A percentile compares a stretch with the other conserved stretches of the same genome.
phyloP scores from a whole-genome alignment of 2,888 invertebrate species.

The Pocota personata region DNA sequence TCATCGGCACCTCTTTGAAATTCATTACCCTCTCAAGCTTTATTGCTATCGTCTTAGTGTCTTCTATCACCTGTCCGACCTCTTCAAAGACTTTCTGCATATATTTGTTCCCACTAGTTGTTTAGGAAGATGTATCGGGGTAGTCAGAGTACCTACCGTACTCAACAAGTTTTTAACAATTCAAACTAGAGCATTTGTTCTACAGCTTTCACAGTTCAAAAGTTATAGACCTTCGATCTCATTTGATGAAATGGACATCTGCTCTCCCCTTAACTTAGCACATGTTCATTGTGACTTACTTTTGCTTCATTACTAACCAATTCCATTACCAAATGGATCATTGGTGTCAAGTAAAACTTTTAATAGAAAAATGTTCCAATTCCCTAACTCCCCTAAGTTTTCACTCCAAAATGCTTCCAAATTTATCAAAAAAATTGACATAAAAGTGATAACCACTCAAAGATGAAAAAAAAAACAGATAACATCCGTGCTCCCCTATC shows the following conservation, averaged over 20 bases:
- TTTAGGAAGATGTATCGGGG: no score
- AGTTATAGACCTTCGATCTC: not conserved
- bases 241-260: not conserved
- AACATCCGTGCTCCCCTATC: not conserved
- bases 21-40: no score
- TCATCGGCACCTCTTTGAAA: no score
- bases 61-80: no score
- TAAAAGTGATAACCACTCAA: not conserved
- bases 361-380: not conserved
- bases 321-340: conserved; percentile 9
- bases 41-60: no score
- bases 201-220: no score
- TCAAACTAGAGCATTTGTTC: no score
- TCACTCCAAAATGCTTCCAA: not conserved
- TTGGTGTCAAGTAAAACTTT: not conserved
- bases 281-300: not conserved
- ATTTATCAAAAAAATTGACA: not conserved
- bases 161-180: no score
- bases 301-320: not conserved
- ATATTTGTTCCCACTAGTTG: no score
- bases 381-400: not conserved
- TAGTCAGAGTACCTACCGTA: no score
- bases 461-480: not conserved
- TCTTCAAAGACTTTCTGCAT: no score
- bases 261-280: not conserved